Conservation (phyloP, 2,888 invertebrate species). For the Heteromyza rotundicornis region DNA sequence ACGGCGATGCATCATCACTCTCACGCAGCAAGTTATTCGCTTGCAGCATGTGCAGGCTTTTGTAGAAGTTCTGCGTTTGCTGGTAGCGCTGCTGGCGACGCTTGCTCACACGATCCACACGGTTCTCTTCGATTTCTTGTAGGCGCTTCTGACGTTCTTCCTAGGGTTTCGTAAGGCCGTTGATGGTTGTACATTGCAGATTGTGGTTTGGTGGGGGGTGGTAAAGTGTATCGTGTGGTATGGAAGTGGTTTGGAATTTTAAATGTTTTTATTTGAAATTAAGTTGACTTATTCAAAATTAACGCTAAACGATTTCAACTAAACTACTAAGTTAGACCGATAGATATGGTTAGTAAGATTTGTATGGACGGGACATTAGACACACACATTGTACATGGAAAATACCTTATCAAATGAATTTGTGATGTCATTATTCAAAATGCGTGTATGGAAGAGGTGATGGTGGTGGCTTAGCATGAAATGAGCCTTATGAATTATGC, state of each 20-base stretch:
- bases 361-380: constrained; percentile 4
- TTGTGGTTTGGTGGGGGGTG: constrained; percentile 4
- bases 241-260: no score
- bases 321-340: constrained; percentile 16
- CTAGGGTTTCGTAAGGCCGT: constrained; percentile 56
- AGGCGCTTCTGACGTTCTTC: constrained; percentile 78
- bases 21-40: constrained; percentile 71
- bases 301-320: constrained; percentile 30
- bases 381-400: constrained; percentile 43
- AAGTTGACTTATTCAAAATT: no score
- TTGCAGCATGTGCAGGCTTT: constrained; percentile 85
- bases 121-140: constrained; percentile 75
- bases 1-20: constrained; percentile 69
- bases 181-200: constrained; percentile 1
- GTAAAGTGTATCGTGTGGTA: not conserved
- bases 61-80: constrained; percentile 81
- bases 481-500: constrained; percentile 45
- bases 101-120: constrained; percentile 70
- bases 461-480: constrained; percentile 46
- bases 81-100: constrained; percentile 74
- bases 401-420: constrained; percentile 49
- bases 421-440: constrained; percentile 44
- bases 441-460: constrained; percentile 50
- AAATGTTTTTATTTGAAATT: no score
- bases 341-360: constrained; percentile 19